These are phyloP conservation scores for Tympanoctomys barrerae DNA, from an alignment of 2,797 vertebrate species.

Conservation along the genomic window DNA sequence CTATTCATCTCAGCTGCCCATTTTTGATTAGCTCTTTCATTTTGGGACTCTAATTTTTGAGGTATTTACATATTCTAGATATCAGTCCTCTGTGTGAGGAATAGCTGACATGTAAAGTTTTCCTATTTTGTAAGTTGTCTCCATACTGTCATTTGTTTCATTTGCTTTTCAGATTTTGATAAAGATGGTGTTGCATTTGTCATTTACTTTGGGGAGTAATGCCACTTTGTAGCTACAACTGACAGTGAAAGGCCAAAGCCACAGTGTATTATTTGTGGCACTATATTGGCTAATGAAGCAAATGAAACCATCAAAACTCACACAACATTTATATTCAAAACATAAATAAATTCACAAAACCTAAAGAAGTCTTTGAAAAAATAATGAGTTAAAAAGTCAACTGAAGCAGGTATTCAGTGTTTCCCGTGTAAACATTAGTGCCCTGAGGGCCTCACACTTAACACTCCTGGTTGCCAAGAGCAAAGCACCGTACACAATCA, in stretches of 20 bases:
- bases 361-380: constrained; percentile 67
- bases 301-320: constrained; percentile 72
- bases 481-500: constrained; percentile 64
- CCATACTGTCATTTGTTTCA: background rate
- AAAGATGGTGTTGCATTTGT: background rate
- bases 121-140: background rate
- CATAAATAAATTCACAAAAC: constrained; percentile 70
- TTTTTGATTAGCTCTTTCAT: background rate
- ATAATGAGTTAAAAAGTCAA: constrained; percentile 57
- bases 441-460: constrained; percentile 60
- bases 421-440: constrained; percentile 60
- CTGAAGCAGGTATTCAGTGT: constrained; percentile 41
- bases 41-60: background rate
- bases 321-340: constrained; percentile 68
- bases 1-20: background rate
- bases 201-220: background rate
- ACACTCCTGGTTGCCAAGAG: constrained; percentile 61
- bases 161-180: background rate
- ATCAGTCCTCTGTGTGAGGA: background rate
- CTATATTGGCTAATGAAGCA: constrained; percentile 63
- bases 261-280: constrained; percentile 68
- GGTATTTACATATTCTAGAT: background rate
- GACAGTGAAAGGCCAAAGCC: constrained; percentile 63
- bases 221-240: constrained; percentile 9
- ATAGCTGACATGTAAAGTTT: background rate